Conservation (phyloP, 2,888 invertebrate species). For the Allophyes oxyacanthae region DNA sequence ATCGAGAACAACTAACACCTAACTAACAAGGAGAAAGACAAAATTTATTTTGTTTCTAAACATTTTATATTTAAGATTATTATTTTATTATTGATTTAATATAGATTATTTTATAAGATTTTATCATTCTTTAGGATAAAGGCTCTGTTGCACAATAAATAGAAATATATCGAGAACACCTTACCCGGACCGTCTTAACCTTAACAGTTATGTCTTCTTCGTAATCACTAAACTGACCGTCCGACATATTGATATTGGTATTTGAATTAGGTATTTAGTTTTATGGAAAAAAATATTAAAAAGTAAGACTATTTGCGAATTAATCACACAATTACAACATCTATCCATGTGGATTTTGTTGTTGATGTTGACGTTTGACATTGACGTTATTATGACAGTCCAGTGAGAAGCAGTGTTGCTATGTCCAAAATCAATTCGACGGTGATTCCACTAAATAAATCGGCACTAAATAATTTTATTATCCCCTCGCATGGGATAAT, state of each 20-base stretch:
- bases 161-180: too few relatives aligned
- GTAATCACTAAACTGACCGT: constrained; percentile 82
- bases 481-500: too few relatives aligned
- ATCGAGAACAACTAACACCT: too few relatives aligned
- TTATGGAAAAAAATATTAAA: background rate
- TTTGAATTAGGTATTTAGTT: background rate
- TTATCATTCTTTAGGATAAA: too few relatives aligned
- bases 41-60: background rate
- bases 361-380: constrained; percentile 27
- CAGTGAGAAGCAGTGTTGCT: too few relatives aligned
- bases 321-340: constrained; percentile 11
- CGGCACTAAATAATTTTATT: too few relatives aligned
- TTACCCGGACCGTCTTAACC: constrained; percentile 82
- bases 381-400: too few relatives aligned
- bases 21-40: background rate
- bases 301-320: background rate
- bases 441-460: too few relatives aligned
- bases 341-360: constrained; percentile 30
- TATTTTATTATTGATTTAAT: too few relatives aligned
- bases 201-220: constrained; percentile 78
- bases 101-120: too few relatives aligned
- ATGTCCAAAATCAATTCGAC: too few relatives aligned
- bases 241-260: constrained; percentile 56
- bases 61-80: background rate
- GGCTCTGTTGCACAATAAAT: too few relatives aligned